Percentiles rank a stretch among this genome's conserved stretches.
Conservation (phyloP, 1,140 invertebrate genomes). For the Heterodera schachtii region DNA sequence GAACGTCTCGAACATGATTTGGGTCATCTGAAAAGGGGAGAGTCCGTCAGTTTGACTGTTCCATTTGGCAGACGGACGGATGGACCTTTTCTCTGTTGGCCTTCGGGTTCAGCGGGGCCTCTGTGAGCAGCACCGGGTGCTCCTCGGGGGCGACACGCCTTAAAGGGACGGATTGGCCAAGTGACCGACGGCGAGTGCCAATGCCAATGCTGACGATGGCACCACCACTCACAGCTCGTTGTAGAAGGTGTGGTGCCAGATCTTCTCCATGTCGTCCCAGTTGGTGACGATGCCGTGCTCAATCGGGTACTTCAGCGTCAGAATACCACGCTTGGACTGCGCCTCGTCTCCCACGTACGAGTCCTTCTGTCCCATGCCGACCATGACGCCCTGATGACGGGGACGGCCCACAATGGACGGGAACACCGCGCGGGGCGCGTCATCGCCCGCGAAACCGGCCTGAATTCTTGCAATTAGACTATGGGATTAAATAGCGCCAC, state of each 20-base stretch:
- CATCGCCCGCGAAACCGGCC: constrained; percentile 89
- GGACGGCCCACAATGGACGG: constrained; percentile 71
- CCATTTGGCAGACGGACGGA: neutral
- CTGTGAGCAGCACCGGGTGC: constrained; percentile 85
- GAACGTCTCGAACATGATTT: constrained; percentile 68
- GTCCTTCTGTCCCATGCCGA: constrained; percentile 94
- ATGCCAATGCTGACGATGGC: neutral
- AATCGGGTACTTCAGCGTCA: constrained; percentile 92
- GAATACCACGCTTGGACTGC: constrained; percentile 86
- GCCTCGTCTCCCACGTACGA: constrained; percentile 95
- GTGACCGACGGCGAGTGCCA: neutral
- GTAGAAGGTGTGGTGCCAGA: constrained; percentile 94
- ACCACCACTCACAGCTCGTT: constrained; percentile 79
- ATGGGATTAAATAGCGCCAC: too few relatives aligned
- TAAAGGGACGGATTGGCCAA: constrained; percentile 56
- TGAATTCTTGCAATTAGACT: neutral
- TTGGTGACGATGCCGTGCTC: constrained; percentile 91
- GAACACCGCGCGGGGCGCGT: constrained; percentile 80
- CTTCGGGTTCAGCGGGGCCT: constrained; percentile 88
- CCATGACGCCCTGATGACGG: constrained; percentile 79
- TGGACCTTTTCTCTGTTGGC: constrained; percentile 79
- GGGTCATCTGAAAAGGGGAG: constrained; percentile 74
- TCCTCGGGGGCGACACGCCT: constrained; percentile 85
- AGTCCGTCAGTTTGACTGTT: constrained; percentile 59
- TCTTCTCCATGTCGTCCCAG: constrained; percentile 97